phyloP scores from a whole-genome alignment of 1,140 invertebrate genomes.

The Helicoverpa zea region DNA sequence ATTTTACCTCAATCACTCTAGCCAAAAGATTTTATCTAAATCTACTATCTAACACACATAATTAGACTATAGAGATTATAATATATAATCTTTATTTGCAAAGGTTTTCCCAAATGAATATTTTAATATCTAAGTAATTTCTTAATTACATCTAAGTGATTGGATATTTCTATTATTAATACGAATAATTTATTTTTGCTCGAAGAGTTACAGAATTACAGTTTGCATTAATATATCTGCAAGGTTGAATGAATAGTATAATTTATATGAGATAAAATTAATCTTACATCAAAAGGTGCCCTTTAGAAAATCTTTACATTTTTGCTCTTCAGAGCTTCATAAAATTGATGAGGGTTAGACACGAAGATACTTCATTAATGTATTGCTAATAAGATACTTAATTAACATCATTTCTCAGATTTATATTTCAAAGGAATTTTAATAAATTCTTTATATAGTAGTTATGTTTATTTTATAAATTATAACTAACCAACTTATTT shows the following conservation, averaged over 20 bases:
- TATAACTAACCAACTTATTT: too few species aligned
- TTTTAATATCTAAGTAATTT: too few species aligned
- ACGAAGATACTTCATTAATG: constrained; percentile 51
- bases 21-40: too few species aligned
- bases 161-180: too few species aligned
- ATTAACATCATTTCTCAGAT: constrained; percentile 34
- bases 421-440: background rate
- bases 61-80: too few species aligned
- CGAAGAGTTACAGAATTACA: too few species aligned
- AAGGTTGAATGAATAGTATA: background rate
- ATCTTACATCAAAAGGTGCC: constrained; percentile 38
- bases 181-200: too few species aligned
- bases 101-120: too few species aligned
- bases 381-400: constrained; percentile 41
- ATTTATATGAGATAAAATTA: constrained; percentile 24
- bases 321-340: constrained; percentile 38
- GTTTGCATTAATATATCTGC: background rate
- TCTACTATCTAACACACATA: too few species aligned
- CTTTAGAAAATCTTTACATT: constrained; percentile 51
- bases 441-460: background rate
- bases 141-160: too few species aligned
- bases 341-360: constrained; percentile 54
- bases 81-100: too few species aligned
- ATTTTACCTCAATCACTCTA: too few species aligned
- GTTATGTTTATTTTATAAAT: background rate